Percentiles rank a stretch among this genome's conserved stretches.
Conservation (phyloP, 1,140 invertebrate genomes). For the Vanessa atalanta region DNA sequence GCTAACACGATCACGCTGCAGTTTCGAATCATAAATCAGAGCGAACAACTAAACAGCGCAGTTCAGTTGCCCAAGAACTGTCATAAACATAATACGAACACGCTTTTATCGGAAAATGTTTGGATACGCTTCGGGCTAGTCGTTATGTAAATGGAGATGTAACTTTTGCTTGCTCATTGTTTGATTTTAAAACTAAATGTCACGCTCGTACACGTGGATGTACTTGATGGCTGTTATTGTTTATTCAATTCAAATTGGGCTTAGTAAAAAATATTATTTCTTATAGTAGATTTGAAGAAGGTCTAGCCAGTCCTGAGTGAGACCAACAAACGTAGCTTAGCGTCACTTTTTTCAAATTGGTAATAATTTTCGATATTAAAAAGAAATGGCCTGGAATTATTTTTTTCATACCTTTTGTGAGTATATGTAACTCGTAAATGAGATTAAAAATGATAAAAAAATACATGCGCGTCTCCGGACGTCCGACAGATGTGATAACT, state of each 20-base stretch:
- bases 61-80: slow-evolving; percentile 44
- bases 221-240: not conserved
- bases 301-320: too few species aligned
- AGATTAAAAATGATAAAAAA: too few species aligned
- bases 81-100: slow-evolving; percentile 51
- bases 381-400: too few species aligned
- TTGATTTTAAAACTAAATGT: slow-evolving; percentile 15
- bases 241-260: not conserved
- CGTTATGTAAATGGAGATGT: slow-evolving; percentile 37
- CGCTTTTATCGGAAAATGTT: slow-evolving; percentile 55
- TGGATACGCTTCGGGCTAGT: slow-evolving; percentile 44
- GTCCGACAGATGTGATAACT: too few species aligned
- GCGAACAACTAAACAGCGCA: slow-evolving; percentile 36
- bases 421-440: too few species aligned
- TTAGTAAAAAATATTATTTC: too few species aligned
- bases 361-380: too few species aligned
- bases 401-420: too few species aligned
- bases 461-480: too few species aligned
- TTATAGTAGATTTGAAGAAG: too few species aligned
- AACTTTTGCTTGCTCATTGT: slow-evolving; percentile 43
- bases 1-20: slow-evolving; percentile 32
- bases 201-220: not conserved
- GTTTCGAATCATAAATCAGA: slow-evolving; percentile 46
- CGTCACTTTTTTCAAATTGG: too few species aligned
- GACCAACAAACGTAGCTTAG: too few species aligned